phyloP scores from a whole-genome alignment of 2,888 invertebrate genomes.

The Polydesmus complanatus region DNA sequence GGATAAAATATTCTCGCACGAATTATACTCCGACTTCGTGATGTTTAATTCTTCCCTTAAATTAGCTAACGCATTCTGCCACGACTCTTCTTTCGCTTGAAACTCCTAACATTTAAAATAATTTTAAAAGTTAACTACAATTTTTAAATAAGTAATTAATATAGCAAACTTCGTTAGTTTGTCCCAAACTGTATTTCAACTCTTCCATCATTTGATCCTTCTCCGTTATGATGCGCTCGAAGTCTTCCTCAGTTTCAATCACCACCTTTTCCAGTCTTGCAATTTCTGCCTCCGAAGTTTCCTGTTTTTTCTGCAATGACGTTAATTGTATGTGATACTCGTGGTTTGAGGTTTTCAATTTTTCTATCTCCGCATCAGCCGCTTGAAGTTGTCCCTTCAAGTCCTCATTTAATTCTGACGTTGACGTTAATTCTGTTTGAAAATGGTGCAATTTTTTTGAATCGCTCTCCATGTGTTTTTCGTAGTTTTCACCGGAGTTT shows the following conservation, averaged over 20 bases:
- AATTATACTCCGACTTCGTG: neutral
- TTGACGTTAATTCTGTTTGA: neutral
- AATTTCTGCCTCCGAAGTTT: neutral
- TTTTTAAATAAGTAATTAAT: neutral
- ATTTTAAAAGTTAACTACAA: neutral
- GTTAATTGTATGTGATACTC: neutral
- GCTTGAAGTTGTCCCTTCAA: neutral
- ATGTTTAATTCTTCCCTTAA: neutral
- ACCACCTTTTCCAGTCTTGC: neutral
- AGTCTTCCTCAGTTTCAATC: neutral
- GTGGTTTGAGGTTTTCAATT: neutral
- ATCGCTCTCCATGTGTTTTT: neutral
- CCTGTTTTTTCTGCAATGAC: neutral
- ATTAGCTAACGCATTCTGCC: neutral
- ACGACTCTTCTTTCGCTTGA: neutral
- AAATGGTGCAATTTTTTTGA: neutral
- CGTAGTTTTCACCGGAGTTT: neutral
- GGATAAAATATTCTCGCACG: neutral
- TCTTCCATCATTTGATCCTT: neutral
- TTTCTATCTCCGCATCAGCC: neutral
- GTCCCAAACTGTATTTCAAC: neutral
- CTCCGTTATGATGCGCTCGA: neutral
- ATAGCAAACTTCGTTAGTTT: neutral
- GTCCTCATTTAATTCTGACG: neutral
- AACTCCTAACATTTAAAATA: neutral